Conservation (phyloP, 2,113 vertebrate genomes). For the Indri indri region DNA sequence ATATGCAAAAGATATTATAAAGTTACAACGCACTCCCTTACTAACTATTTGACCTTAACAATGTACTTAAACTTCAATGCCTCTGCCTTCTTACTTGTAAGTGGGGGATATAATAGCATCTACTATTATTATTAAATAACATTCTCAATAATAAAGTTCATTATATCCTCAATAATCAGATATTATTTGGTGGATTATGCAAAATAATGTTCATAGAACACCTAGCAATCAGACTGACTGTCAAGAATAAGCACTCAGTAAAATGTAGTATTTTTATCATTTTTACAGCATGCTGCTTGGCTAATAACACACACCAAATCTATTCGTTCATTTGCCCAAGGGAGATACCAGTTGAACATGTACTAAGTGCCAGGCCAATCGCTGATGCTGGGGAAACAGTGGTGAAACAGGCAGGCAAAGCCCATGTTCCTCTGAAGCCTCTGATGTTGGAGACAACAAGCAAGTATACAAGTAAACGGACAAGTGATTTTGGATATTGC, state of each 20-base stretch:
- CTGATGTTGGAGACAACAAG: not conserved
- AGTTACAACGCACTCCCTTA: not conserved
- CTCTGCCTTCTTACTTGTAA: not conserved
- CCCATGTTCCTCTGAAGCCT: not conserved
- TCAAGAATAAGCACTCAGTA: not conserved
- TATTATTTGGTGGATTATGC: not conserved
- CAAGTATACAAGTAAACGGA: not conserved
- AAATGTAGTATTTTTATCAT: not conserved
- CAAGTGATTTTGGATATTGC: not conserved
- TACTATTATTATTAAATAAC: not conserved
- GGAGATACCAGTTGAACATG: not conserved
- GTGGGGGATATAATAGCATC: not conserved
- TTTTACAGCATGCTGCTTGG: not conserved
- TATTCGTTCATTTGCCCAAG: not conserved
- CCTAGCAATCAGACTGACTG: not conserved
- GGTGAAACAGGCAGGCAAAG: not conserved
- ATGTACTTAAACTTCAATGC: not conserved
- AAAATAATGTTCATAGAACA: not conserved
- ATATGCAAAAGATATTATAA: not conserved
- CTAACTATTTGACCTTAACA: not conserved
- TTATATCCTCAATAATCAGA: not conserved
- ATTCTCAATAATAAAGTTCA: not conserved
- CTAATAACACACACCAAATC: not conserved
- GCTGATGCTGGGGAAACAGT: not conserved
- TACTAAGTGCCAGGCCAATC: not conserved